A percentile compares a stretch with the other conserved stretches of the same genome.
These are phyloP conservation scores for Melipona bicolor DNA, from an alignment of 2,888 invertebrate genomes.

Conservation along the genomic window DNA sequence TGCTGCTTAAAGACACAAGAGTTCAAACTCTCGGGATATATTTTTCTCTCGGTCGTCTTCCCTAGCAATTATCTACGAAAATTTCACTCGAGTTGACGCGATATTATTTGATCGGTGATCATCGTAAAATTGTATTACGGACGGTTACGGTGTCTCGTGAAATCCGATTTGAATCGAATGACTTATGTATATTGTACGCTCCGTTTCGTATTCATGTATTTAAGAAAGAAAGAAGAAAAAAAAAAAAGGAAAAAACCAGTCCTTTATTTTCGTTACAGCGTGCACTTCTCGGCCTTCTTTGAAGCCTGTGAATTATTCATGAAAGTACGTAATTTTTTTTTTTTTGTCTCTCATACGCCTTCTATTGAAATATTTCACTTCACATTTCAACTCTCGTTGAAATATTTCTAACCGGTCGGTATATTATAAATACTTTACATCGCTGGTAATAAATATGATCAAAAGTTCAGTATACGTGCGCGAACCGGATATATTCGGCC, in stretches of 20 bases:
- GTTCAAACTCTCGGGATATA: not conserved
- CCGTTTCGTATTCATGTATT: not conserved
- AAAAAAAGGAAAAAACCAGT: not conserved
- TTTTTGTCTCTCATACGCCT: not conserved
- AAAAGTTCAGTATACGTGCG: not conserved
- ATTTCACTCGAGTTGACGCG: not conserved
- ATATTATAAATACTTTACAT: not conserved
- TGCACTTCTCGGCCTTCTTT: not conserved
- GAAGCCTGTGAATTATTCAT: not conserved
- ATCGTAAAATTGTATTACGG: not conserved
- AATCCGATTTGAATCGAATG: not conserved
- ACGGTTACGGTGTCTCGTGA: not conserved
- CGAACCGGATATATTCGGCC: too few species aligned
- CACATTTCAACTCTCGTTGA: not conserved
- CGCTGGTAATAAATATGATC: not conserved
- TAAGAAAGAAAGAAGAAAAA: not conserved
- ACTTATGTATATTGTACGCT: not conserved
- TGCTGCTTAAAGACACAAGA: not conserved
- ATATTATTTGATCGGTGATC: not conserved
- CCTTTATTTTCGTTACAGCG: slow-evolving; percentile 1
- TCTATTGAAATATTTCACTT: not conserved
- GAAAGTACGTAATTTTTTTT: not conserved
- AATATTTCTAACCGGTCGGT: not conserved
- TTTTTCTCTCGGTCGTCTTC: not conserved
- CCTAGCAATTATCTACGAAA: not conserved